Percentiles rank a stretch among this genome's conserved stretches.
phyloP scores from a whole-genome alignment of 2,113 vertebrate species.

The Laticauda laticaudata region DNA sequence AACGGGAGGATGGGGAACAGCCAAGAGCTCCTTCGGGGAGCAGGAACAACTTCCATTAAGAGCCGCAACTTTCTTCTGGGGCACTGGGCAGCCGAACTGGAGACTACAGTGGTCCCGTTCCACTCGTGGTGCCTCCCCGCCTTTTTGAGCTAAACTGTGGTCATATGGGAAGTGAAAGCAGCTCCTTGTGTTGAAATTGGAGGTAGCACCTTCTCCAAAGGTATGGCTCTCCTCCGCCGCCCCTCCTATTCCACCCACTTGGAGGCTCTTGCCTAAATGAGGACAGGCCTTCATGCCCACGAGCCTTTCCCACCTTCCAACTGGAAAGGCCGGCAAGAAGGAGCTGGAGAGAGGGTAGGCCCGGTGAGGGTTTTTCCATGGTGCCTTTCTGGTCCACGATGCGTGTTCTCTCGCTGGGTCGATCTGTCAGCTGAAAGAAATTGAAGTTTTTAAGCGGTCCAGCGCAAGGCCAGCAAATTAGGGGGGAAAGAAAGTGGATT shows the following conservation, averaged over 20 bases:
- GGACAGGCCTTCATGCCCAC: neutral
- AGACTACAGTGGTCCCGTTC: neutral
- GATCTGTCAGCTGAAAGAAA: neutral
- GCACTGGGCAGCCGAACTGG: neutral
- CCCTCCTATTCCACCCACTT: neutral
- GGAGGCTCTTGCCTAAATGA: neutral
- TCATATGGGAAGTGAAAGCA: conserved; percentile 23
- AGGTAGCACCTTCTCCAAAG: conserved; percentile 39
- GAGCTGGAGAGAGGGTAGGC: neutral
- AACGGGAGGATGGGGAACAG: neutral
- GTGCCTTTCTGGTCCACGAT: neutral
- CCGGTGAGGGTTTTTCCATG: neutral
- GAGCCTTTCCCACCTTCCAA: neutral
- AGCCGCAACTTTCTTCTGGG: conserved; percentile 18
- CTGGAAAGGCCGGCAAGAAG: neutral
- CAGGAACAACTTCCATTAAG: neutral
- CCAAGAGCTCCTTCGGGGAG: neutral
- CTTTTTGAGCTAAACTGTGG: neutral
- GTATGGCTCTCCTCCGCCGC: neutral
- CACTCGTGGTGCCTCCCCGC: neutral
- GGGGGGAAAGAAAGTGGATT: conserved; percentile 1
- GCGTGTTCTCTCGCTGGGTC: neutral
- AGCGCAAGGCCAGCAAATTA: neutral
- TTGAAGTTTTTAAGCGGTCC: conserved; percentile 19
- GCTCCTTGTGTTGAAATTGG: conserved; percentile 20